Percentiles rank a stretch among this genome's conserved stretches.
phyloP scores from a whole-genome alignment of 2,888 invertebrate genomes.

The Ichneumon xanthorius region DNA sequence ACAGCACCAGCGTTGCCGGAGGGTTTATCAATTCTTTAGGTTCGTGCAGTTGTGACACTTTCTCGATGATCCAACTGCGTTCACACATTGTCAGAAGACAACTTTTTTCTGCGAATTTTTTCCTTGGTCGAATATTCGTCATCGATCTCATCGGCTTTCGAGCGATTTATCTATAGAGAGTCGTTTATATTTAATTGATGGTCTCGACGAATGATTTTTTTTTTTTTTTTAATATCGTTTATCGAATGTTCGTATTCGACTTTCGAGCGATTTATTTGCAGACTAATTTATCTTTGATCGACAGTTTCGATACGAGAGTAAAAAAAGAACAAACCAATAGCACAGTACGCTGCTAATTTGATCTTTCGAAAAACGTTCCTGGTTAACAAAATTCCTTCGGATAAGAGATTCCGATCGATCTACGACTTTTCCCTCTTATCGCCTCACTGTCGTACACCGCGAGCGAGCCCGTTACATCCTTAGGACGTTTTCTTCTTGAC shows the following conservation, averaged over 20 bases:
- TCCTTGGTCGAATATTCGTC: conserved; percentile 50
- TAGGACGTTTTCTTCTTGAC: conserved; percentile 45
- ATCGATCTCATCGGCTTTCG: neutral
- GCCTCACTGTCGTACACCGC: conserved; percentile 63
- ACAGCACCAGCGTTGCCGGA: neutral
- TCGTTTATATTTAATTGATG: neutral
- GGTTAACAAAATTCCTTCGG: neutral
- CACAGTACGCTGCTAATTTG: neutral
- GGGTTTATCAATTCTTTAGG: conserved; percentile 36
- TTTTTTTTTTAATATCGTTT: neutral
- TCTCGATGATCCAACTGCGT: neutral
- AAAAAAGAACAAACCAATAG: neutral
- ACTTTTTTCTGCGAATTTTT: neutral
- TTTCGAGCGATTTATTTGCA: neutral
- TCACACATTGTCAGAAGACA: neutral
- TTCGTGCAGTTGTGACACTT: conserved; percentile 3
- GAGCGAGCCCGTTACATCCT: conserved; percentile 26
- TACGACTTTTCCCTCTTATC: conserved; percentile 39
- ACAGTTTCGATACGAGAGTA: neutral
- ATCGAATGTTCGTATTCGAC: neutral
- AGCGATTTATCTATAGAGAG: neutral
- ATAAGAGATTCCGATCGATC: conserved; percentile 9
- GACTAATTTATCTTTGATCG: neutral
- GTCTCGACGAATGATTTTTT: neutral
- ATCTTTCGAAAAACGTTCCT: neutral